Evolutionary conservation across 2,888 invertebrate species (phyloP).

Genomic region (Lasiommata megera): DNA sequence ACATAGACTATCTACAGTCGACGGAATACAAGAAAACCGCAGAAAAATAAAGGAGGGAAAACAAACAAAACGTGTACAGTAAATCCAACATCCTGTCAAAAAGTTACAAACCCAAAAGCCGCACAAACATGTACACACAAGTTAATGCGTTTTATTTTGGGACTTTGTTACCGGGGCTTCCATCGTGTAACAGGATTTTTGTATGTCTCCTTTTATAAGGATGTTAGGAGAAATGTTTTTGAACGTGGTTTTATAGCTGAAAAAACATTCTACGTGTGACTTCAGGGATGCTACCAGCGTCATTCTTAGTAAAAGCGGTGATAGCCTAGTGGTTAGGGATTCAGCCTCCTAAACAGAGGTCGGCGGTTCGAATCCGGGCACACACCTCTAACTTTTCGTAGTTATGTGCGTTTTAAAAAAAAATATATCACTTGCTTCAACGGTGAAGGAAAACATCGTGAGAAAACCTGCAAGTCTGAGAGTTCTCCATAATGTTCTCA

Average conservation of each 20-base stretch:
- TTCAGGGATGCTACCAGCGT: no score
- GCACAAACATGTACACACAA: conserved; percentile 25
- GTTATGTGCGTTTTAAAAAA: no score
- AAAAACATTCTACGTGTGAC: background rate
- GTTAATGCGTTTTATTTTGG: conserved; percentile 27
- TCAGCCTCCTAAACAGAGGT: no score
- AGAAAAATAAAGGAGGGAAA: conserved; percentile 24
- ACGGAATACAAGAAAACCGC: conserved; percentile 11
- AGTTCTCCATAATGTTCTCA: no score
- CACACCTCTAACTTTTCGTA: no score
- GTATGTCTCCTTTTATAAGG: conserved; percentile 9
- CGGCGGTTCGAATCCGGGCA: no score
- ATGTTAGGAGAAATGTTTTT: background rate
- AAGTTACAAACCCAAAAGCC: conserved; percentile 31
- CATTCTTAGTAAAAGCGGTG: no score
- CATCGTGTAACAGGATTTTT: conserved; percentile 14
- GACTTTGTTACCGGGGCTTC: conserved; percentile 17
- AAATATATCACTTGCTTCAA: no score
- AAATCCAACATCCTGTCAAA: conserved; percentile 30
- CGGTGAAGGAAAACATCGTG: no score
- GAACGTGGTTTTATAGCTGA: background rate
- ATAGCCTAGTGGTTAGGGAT: no score
- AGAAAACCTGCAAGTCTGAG: no score
- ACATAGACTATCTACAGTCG: background rate
- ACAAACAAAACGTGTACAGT: conserved; percentile 16